phyloP scores from a whole-genome alignment of 2,888 invertebrate genomes.

The Athalia circularis region DNA sequence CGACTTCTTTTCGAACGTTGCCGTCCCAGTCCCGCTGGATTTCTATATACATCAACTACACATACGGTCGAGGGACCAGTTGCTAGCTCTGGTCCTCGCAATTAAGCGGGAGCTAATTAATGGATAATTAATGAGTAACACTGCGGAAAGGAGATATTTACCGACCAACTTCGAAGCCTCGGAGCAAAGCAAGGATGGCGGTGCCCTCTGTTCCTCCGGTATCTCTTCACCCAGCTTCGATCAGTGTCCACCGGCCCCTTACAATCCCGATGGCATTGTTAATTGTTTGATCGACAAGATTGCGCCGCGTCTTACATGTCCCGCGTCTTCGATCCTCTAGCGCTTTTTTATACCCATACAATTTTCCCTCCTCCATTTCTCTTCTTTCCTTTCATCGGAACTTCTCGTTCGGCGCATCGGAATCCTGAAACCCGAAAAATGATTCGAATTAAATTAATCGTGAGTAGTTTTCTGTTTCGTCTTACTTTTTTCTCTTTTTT shows the following conservation, averaged over 20 bases:
- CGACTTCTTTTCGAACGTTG: neutral
- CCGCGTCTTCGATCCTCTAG: constrained; percentile 62
- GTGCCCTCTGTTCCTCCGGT: constrained; percentile 58
- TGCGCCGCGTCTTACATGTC: constrained; percentile 72
- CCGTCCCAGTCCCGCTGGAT: no score
- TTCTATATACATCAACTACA: no score
- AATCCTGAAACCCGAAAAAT: neutral
- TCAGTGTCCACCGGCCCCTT: constrained; percentile 53
- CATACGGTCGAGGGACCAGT: neutral
- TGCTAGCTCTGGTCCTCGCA: constrained; percentile 54
- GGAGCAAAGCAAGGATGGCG: constrained; percentile 53
- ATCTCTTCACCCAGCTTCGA: constrained; percentile 57
- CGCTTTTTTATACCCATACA: constrained; percentile 54
- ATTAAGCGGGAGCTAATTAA: constrained; percentile 72
- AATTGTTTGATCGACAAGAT: constrained; percentile 74
- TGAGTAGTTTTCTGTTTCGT: no score
- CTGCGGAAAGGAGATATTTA: constrained; percentile 68
- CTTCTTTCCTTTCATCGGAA: constrained; percentile 47
- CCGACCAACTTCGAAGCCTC: constrained; percentile 47
- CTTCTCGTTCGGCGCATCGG: neutral
- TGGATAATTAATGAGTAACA: constrained; percentile 73
- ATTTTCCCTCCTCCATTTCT: constrained; percentile 47
- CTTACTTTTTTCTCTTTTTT: neutral
- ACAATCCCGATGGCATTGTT: constrained; percentile 67
- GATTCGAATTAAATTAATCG: no score